Conservation (phyloP, 2,113 vertebrate genomes). For the Dicrurus megarhynchus region DNA sequence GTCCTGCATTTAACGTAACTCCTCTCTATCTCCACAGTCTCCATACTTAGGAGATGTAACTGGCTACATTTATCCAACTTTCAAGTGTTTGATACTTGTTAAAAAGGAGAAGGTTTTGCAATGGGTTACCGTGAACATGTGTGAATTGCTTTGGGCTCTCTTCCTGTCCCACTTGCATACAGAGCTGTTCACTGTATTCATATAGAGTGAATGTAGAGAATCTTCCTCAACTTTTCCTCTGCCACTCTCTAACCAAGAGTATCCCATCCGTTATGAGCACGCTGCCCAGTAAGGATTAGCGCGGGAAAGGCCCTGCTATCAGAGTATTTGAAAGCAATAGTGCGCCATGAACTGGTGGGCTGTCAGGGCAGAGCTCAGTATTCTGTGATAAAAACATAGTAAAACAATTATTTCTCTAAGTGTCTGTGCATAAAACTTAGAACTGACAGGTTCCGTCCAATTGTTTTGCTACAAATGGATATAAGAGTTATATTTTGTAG, state of each 20-base stretch:
- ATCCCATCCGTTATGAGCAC: neutral
- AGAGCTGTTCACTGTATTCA: neutral
- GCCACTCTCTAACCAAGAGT: neutral
- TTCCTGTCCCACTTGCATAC: neutral
- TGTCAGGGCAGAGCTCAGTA: neutral
- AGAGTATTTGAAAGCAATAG: neutral
- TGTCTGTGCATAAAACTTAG: neutral
- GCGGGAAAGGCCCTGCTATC: slow-evolving; percentile 5
- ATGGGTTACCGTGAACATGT: rapidly evolving
- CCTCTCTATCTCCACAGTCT: neutral
- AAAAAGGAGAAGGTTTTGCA: neutral
- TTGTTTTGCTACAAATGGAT: neutral
- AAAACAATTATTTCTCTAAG: neutral
- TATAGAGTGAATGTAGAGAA: neutral
- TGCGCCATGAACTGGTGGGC: neutral
- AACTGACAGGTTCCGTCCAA: rapidly evolving
- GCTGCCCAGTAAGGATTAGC: neutral
- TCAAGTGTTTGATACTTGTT: neutral
- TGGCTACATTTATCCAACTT: neutral
- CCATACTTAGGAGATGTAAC: neutral
- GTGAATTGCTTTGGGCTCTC: neutral
- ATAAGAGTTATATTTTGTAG: neutral
- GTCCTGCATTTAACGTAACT: neutral
- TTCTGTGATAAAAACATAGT: neutral
- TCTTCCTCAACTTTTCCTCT: neutral